Percentiles rank a stretch among this genome's conserved stretches.
Conservation (phyloP, 2,113 vertebrate genomes). For the Burhinus bistriatus region DNA sequence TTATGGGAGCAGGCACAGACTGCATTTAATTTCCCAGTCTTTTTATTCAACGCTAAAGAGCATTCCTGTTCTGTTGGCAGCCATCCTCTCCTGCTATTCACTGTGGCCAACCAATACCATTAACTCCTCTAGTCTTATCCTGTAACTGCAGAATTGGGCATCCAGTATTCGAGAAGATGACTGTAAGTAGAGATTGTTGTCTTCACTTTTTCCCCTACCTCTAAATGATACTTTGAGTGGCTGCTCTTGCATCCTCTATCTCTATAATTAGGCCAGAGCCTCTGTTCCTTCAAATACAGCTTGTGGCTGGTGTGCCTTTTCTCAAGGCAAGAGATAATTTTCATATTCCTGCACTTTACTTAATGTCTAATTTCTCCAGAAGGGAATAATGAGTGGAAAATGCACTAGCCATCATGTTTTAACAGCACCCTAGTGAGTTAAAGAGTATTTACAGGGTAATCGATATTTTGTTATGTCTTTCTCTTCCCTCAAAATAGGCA, state of each 20-base stretch:
- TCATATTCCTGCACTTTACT: background rate
- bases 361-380: background rate
- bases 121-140: background rate
- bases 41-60: background rate
- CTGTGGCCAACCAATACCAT: conserved; percentile 33
- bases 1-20: background rate
- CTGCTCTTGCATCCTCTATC: background rate
- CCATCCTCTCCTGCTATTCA: conserved; percentile 19
- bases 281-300: background rate
- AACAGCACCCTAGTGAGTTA: background rate
- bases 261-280: background rate
- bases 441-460: background rate
- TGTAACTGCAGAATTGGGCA: conserved; percentile 63
- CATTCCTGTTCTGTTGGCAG: conserved; percentile 60
- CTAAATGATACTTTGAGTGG: background rate
- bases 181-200: background rate
- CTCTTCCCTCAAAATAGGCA: conserved; percentile 11
- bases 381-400: background rate
- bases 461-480: background rate
- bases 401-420: background rate
- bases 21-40: background rate
- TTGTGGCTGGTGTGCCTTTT: background rate
- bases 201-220: background rate
- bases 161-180: conserved; percentile 46
- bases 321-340: background rate